Conservation (phyloP, 2,113 vertebrate genomes). For the Apteryx owenii region DNA sequence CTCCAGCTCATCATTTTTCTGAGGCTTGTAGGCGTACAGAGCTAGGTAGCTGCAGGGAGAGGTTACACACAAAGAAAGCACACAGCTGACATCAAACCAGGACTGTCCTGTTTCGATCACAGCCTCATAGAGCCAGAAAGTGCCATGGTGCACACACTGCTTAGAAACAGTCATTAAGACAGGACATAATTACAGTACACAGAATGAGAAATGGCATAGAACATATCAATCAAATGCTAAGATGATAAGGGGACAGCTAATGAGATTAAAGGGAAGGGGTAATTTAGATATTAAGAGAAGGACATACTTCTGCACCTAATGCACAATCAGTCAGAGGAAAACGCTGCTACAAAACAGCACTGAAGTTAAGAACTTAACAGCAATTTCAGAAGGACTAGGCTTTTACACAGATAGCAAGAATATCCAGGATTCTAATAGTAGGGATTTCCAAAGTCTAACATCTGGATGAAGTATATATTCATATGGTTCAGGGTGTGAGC, state of each 20-base stretch:
- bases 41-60: conserved; percentile 85
- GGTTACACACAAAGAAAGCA: neutral
- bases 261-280: neutral
- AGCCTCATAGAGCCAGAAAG: neutral
- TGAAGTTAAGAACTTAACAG: neutral
- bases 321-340: neutral
- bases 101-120: neutral
- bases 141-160: neutral
- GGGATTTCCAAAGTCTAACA: neutral
- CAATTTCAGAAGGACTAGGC: neutral
- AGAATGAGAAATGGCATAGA: neutral
- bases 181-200: neutral
- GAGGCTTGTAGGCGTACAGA: conserved; percentile 96
- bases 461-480: neutral
- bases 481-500: neutral
- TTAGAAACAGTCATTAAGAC: neutral
- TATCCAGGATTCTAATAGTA: neutral
- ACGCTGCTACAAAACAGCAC: neutral
- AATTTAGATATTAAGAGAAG: neutral
- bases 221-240: neutral
- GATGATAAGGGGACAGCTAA: neutral
- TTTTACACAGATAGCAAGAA: neutral
- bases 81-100: neutral
- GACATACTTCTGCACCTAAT: neutral
- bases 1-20: conserved; percentile 96